A percentile compares a stretch with the other conserved stretches of the same genome.
Conservation (phyloP, 2,113 vertebrate species). For the Damaliscus lunatus region DNA sequence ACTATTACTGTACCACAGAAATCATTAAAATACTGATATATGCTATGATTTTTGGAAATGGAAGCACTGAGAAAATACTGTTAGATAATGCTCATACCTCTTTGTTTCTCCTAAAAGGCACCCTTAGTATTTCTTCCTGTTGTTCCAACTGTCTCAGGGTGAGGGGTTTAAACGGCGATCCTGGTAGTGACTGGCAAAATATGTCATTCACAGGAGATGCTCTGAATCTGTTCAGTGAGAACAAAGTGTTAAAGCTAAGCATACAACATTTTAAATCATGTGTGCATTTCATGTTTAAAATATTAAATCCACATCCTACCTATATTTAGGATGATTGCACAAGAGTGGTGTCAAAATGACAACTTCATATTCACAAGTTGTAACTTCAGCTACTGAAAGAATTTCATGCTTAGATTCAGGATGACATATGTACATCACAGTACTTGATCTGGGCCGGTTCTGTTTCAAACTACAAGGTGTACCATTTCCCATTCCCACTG, state of each 20-base stretch:
- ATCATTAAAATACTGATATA: neutral
- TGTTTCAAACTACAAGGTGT: conserved; percentile 94
- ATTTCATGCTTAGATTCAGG: conserved; percentile 98
- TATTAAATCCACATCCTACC: conserved; percentile 80
- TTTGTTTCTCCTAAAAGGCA: conserved; percentile 86
- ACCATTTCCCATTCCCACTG: conserved; percentile 93
- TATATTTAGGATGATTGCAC: conserved; percentile 95
- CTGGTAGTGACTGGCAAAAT: conserved; percentile 94
- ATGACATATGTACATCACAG: conserved; percentile 96
- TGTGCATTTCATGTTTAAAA: conserved; percentile 28
- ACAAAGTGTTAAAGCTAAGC: conserved; percentile 23
- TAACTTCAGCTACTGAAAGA: conserved; percentile 95
- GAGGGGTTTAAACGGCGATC: conserved; percentile 92
- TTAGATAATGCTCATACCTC: conserved; percentile 79
- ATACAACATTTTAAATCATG: neutral
- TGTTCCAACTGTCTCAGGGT: conserved; percentile 89
- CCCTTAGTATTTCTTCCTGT: conserved; percentile 90
- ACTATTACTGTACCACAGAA: neutral
- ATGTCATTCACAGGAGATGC: conserved; percentile 97
- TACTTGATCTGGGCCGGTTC: conserved; percentile 88
- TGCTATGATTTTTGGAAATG: conserved; percentile 9
- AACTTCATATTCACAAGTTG: conserved; percentile 98
- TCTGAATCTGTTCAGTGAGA: conserved; percentile 84
- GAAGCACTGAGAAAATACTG: neutral
- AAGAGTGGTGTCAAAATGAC: conserved; percentile 96